phyloP scores from a whole-genome alignment of 2,888 invertebrate genomes.

The Ophioninae sp. region DNA sequence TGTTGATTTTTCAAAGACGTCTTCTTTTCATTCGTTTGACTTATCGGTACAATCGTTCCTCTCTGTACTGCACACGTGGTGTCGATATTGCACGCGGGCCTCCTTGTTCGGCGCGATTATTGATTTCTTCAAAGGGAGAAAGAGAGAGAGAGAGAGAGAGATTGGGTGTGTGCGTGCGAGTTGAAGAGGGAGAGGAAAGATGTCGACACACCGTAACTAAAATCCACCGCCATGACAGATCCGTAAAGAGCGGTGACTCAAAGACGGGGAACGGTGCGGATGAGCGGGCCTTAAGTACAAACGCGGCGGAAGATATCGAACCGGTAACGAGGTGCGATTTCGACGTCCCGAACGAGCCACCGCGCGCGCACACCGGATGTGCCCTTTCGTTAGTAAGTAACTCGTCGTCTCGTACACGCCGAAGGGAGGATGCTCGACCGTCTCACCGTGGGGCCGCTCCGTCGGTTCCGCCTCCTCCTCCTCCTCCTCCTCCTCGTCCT shows the following conservation, averaged over 20 bases:
- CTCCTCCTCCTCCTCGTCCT: slow-evolving; percentile 19
- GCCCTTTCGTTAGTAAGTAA: slow-evolving; percentile 78
- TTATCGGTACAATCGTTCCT: slow-evolving; percentile 28
- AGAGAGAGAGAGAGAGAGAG: slow-evolving; percentile 9
- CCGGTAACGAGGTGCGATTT: slow-evolving; percentile 79
- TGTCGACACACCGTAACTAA: slow-evolving; percentile 74
- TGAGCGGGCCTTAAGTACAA: slow-evolving; percentile 78
- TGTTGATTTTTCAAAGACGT: slow-evolving; percentile 10
- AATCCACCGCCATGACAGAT: slow-evolving; percentile 85
- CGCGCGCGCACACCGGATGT: slow-evolving; percentile 77
- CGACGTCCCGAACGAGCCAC: slow-evolving; percentile 76
- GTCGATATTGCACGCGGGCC: slow-evolving; percentile 37
- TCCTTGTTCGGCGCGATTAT: slow-evolving; percentile 8
- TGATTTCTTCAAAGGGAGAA: slow-evolving; percentile 15
- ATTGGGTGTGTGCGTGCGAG: too few relatives aligned
- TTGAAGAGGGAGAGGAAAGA: slow-evolving; percentile 50
- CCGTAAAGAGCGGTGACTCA: slow-evolving; percentile 86
- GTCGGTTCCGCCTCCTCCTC: slow-evolving; percentile 28
- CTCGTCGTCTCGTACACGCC: slow-evolving; percentile 25
- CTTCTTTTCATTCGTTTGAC: background rate
- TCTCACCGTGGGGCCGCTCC: too few relatives aligned
- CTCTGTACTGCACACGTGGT: slow-evolving; percentile 18
- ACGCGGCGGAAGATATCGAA: slow-evolving; percentile 76
- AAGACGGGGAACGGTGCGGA: slow-evolving; percentile 77
- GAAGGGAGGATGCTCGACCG: background rate